Base-by-base conservation (phyloP, 1,140 invertebrate genomes). In the Meloidogyne floridensis region DNA sequence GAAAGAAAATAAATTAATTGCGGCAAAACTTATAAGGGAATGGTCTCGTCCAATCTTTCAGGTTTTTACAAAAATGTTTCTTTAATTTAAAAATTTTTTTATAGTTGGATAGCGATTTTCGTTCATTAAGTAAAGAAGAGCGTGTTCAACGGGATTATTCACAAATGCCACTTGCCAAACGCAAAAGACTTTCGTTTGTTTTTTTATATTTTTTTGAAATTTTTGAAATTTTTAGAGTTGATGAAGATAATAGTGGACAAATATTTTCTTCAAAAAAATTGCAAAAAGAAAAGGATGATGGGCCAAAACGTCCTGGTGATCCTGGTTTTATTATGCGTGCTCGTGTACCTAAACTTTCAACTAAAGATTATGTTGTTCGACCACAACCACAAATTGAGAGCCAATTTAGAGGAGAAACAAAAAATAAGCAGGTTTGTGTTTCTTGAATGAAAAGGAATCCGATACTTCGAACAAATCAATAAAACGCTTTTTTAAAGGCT, bases 281-380 rank as follows among this genome's bases (percentile, higher is more conserved):
- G 71, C 51, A 71, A 77, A 85, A 73, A 54, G 42, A 69, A 59
- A 70, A 59, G 7, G 83, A 88, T 71, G 80, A 83, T 43, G 77
- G 47, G 11, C 65, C 56, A 18, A 88, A 88, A 65, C 72, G 95
- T 84, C 96, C 97, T 0, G 96, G 97, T 80, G 96, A 98, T 90
- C 94, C 95, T 84, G 97, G 97, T 53, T 98, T 95, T 95, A 93
- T 98, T 73, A 93, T 93, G 10, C 92, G 97, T 90, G 97, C 97
- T 15, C 92, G 97, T 84, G 97, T 99, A 74, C 97, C 97, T 18
- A 91, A 93, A 88, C 96, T 96, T 72, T 98, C 96, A 69, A 96
- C 94, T 88, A 98, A 96, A 92, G 78, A 81, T 51, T 99, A 99
- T 90, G 94, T 98, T 47, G 93, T 96, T 77, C 91, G 97, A 81